Conservation (phyloP, 1,140 invertebrate species). For the Charaxes varanes region DNA sequence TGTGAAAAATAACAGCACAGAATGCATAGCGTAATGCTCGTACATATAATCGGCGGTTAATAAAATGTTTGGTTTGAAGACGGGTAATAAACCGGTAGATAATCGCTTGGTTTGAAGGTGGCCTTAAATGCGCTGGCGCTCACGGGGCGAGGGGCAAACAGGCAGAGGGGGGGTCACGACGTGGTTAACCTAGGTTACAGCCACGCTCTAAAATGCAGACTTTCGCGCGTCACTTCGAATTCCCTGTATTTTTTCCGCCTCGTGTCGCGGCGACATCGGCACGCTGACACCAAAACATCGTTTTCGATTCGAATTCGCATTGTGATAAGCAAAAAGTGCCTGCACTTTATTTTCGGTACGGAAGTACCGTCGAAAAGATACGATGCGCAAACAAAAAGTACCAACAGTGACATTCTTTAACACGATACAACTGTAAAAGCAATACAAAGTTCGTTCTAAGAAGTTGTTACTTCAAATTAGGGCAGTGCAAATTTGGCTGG, state of each 20-base stretch:
- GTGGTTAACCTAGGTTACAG: slow-evolving; percentile 51
- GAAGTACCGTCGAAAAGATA: neutral
- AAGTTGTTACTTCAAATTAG: too few relatives aligned
- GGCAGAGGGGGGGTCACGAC: slow-evolving; percentile 49
- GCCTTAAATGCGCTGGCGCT: slow-evolving; percentile 28
- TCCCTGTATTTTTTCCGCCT: slow-evolving; percentile 11
- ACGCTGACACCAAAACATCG: slow-evolving; percentile 9
- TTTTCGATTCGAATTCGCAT: slow-evolving; percentile 1
- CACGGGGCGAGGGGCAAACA: slow-evolving; percentile 15
- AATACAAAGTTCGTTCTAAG: too few relatives aligned
- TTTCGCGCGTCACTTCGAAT: slow-evolving; percentile 23
- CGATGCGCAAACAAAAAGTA: too few relatives aligned
- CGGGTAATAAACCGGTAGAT: too few relatives aligned
- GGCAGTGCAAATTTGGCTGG: too few relatives aligned
- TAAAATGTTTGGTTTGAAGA: too few relatives aligned
- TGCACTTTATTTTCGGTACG: neutral
- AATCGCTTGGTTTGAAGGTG: too few relatives aligned
- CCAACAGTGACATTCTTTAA: too few relatives aligned
- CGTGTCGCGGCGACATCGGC: slow-evolving; percentile 1
- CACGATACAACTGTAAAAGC: too few relatives aligned
- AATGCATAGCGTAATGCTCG: too few relatives aligned
- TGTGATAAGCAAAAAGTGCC: slow-evolving; percentile 1
- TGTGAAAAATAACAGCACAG: too few relatives aligned
- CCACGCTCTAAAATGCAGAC: slow-evolving; percentile 26
- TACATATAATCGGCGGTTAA: too few relatives aligned